These are phyloP conservation scores for Lathamus discolor DNA, from an alignment of 2,113 vertebrate species.

Conservation along the genomic window DNA sequence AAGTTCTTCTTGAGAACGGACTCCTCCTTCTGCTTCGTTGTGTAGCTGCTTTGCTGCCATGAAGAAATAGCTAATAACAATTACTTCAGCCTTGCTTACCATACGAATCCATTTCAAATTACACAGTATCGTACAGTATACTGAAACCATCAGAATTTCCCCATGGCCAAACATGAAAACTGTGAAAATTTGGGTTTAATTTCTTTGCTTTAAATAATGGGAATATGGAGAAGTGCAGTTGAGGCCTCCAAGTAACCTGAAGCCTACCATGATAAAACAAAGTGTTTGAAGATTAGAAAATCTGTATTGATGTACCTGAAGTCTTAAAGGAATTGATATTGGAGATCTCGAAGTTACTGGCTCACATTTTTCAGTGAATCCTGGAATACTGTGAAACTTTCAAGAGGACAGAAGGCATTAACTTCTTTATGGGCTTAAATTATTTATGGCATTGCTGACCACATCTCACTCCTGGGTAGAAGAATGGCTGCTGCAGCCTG, in stretches of 20 bases:
- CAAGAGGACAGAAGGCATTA: neutral
- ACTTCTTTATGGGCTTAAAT: neutral
- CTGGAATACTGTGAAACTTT: neutral
- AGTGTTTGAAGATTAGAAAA: neutral
- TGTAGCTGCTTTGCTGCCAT: neutral
- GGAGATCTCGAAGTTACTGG: neutral
- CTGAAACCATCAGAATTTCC: neutral
- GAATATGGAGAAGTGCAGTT: neutral
- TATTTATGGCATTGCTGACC: neutral
- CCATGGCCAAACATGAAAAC: neutral
- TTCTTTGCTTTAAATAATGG: neutral
- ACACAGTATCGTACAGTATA: neutral
- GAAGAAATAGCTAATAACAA: neutral
- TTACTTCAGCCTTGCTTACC: neutral
- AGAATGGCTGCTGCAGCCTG: neutral
- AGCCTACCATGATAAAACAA: neutral
- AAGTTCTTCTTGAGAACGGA: neutral
- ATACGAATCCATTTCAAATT: neutral
- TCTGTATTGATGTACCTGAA: neutral
- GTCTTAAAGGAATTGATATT: neutral
- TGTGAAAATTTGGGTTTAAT: neutral
- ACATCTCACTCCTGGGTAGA: neutral
- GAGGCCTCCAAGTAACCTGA: neutral
- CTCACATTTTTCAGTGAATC: neutral
- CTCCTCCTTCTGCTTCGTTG: neutral